Percentiles rank a stretch among this genome's conserved stretches.
These are phyloP conservation scores for Diachasmimorpha longicaudata DNA, from an alignment of 1,140 invertebrate genomes.

Conservation along the genomic window DNA sequence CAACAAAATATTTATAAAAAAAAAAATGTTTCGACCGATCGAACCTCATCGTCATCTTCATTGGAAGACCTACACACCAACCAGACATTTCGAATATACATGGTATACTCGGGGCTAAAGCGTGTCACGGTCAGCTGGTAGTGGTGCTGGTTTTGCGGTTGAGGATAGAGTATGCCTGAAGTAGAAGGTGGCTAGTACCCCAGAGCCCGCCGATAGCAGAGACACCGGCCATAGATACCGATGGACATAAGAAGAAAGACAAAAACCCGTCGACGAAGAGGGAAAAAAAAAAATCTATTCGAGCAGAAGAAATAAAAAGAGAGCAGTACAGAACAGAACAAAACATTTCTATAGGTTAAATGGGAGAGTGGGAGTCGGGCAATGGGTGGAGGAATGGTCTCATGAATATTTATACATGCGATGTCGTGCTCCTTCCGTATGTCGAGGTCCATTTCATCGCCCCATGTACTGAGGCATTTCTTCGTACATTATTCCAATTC, in stretches of 20 bases:
- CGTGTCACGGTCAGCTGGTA: conserved; percentile 51
- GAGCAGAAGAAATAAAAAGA: neutral
- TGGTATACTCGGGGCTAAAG: conserved; percentile 36
- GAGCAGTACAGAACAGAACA: neutral
- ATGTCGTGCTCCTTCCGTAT: conserved; percentile 4
- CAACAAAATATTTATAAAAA: too few relatives aligned
- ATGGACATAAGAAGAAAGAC: neutral
- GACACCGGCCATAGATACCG: neutral
- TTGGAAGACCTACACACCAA: neutral
- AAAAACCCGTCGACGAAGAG: neutral
- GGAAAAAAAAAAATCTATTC: neutral
- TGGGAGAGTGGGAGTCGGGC: neutral
- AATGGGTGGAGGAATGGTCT: neutral
- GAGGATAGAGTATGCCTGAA: neutral
- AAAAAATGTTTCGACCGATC: neutral
- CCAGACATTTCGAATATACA: neutral
- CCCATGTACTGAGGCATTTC: neutral
- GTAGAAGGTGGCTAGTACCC: neutral
- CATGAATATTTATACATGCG: conserved; percentile 4
- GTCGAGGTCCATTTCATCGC: neutral
- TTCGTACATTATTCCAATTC: neutral
- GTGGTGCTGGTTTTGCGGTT: conserved; percentile 38
- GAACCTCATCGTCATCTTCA: neutral
- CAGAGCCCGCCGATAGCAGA: neutral
- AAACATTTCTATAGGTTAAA: neutral